Evolutionary conservation across 2,888 invertebrate genomes (phyloP).

Genomic region (Frankliniella intonsa): DNA sequence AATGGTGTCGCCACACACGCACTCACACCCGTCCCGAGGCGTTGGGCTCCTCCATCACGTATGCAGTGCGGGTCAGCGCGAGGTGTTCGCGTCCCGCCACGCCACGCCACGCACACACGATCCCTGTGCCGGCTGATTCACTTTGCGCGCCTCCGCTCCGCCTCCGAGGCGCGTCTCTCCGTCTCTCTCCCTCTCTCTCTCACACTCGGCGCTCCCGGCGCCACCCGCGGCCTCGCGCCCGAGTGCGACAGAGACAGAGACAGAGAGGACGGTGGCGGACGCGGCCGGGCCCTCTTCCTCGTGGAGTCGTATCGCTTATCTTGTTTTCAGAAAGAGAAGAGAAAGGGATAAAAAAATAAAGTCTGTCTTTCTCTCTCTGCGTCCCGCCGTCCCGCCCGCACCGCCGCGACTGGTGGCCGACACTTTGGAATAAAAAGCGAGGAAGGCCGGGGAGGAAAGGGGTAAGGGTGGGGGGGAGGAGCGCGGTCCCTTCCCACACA

Average conservation of each 20-base stretch:
- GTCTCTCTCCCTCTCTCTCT: too few species aligned
- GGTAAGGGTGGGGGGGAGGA: neutral
- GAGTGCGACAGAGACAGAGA: too few species aligned
- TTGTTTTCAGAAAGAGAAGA: neutral
- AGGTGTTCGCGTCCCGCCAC: too few species aligned
- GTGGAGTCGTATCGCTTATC: neutral
- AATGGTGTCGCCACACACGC: too few species aligned
- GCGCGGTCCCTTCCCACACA: neutral
- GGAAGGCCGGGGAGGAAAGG: neutral
- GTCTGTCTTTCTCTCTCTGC: neutral
- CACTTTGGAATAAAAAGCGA: neutral
- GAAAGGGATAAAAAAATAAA: neutral
- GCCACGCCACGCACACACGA: neutral
- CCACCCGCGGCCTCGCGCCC: too few species aligned
- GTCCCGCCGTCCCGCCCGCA: too few species aligned
- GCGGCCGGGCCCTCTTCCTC: neutral
- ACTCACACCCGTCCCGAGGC: too few species aligned
- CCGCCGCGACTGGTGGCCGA: neutral
- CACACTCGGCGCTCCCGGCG: too few species aligned
- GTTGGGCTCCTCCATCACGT: too few species aligned
- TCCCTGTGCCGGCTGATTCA: neutral
- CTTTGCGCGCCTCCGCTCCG: neutral
- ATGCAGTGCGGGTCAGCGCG: too few species aligned
- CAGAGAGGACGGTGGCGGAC: too few species aligned
- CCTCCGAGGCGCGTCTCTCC: neutral